These are phyloP conservation scores for Sapayoa aenigma DNA, from an alignment of 2,113 vertebrate genomes.

Conservation along the genomic window DNA sequence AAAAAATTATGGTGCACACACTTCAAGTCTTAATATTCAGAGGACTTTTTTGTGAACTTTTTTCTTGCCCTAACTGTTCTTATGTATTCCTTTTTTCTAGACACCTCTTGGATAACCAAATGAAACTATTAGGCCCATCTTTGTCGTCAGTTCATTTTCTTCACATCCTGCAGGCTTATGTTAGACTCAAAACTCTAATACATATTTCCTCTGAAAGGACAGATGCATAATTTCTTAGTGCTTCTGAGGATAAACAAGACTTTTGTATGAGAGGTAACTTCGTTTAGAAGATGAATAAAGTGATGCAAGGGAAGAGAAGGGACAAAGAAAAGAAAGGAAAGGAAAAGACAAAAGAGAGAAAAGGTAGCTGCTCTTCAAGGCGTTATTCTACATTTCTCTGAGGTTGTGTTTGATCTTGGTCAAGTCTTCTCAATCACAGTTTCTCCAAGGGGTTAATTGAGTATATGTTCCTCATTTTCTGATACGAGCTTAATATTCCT, in stretches of 20 bases:
- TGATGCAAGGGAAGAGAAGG: too few relatives aligned
- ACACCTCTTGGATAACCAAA: background rate
- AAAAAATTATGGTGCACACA: fast-evolving
- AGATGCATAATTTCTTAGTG: background rate
- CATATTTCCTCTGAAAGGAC: background rate
- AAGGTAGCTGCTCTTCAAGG: background rate
- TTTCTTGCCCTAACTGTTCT: background rate
- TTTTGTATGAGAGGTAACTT: background rate
- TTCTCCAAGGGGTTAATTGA: background rate
- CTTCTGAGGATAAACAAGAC: background rate
- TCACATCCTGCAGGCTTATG: background rate
- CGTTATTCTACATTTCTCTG: background rate
- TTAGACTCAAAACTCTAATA: background rate
- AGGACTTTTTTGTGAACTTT: background rate
- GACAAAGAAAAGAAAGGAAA: background rate
- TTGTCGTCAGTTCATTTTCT: background rate
- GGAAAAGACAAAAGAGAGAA: background rate
- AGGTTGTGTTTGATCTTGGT: background rate
- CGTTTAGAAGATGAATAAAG: background rate
- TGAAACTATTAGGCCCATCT: background rate
- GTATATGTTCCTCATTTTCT: background rate
- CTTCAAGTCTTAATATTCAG: background rate
- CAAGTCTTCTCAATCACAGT: background rate
- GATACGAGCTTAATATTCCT: background rate
- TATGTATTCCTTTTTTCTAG: background rate